phyloP scores from a whole-genome alignment of 92 coral and sea anemone genomes.

The Parazoanthus darwini region DNA sequence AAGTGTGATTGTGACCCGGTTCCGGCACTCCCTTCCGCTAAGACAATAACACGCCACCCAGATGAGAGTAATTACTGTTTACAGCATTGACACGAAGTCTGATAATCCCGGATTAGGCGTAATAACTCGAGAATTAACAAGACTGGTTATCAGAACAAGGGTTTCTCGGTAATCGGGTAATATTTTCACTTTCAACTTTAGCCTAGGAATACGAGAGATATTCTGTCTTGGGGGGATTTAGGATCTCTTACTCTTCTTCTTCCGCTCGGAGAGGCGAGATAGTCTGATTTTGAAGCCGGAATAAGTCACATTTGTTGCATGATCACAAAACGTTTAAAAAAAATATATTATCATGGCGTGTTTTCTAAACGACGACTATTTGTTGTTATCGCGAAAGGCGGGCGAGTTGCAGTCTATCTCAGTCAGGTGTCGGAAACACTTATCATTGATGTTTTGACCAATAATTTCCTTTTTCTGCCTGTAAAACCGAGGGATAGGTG shows the following conservation, averaged over 20 bases:
- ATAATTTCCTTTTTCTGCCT: not conserved
- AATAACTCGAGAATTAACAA: no score
- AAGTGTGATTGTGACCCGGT: not conserved
- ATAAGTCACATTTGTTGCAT: not conserved
- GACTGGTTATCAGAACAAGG: not conserved
- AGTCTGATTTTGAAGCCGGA: no score
- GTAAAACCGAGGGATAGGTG: not conserved
- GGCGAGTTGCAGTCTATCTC: no score
- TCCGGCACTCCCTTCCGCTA: conserved; percentile 16
- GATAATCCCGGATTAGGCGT: not conserved
- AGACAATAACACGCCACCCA: not conserved
- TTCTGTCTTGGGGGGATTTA: not conserved
- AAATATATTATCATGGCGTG: no score
- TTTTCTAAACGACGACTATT: no score
- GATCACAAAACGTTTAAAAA: no score
- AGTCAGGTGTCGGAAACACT: no score
- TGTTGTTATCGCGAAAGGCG: no score
- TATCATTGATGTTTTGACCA: no score
- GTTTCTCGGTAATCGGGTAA: no score
- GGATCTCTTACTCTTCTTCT: no score
- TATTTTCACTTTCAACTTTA: not conserved
- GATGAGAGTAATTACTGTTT: not conserved
- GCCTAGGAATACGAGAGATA: not conserved
- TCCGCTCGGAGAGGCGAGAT: not conserved
- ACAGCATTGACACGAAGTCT: not conserved